These are phyloP conservation scores for Lathronympha strigana DNA, from an alignment of 2,888 invertebrate species.

Conservation along the genomic window DNA sequence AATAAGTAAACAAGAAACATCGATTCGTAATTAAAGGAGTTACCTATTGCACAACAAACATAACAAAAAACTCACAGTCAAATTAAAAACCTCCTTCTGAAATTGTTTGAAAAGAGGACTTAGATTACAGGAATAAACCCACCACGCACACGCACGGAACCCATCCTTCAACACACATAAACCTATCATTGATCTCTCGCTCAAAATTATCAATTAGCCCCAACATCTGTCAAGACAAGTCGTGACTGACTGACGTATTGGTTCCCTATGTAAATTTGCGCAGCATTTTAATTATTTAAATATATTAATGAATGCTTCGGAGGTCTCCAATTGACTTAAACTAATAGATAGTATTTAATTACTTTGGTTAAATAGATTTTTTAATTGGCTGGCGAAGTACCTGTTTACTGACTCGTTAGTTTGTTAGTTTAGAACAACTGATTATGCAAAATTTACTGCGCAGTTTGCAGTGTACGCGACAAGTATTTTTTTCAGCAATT, in stretches of 20 bases:
- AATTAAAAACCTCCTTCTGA: too few relatives aligned
- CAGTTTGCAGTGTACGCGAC: too few relatives aligned
- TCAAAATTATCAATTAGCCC: conserved; percentile 74
- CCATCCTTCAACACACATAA: neutral
- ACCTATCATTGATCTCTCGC: conserved; percentile 62
- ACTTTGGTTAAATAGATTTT: conserved; percentile 41
- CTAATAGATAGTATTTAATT: conserved; percentile 43
- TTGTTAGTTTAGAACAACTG: neutral
- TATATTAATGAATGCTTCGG: conserved; percentile 40
- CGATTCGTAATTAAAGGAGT: too few relatives aligned
- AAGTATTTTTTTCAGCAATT: too few relatives aligned
- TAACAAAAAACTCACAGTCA: too few relatives aligned
- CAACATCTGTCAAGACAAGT: conserved; percentile 59
- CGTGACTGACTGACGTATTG: conserved; percentile 53
- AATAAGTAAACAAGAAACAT: too few relatives aligned
- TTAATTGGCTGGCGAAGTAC: conserved; percentile 34
- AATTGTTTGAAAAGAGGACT: too few relatives aligned
- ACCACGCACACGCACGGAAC: conserved; percentile 31
- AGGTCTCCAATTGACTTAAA: conserved; percentile 42
- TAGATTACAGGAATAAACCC: neutral
- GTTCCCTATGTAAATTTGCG: conserved; percentile 40
- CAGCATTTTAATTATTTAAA: conserved; percentile 39
- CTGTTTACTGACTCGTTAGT: neutral
- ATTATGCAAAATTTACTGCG: neutral
- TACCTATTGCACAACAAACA: too few relatives aligned